A percentile compares a stretch with the other conserved stretches of the same genome.
Conservation (phyloP, 2,888 invertebrate species). For the Caenorhabditis panamensis region DNA sequence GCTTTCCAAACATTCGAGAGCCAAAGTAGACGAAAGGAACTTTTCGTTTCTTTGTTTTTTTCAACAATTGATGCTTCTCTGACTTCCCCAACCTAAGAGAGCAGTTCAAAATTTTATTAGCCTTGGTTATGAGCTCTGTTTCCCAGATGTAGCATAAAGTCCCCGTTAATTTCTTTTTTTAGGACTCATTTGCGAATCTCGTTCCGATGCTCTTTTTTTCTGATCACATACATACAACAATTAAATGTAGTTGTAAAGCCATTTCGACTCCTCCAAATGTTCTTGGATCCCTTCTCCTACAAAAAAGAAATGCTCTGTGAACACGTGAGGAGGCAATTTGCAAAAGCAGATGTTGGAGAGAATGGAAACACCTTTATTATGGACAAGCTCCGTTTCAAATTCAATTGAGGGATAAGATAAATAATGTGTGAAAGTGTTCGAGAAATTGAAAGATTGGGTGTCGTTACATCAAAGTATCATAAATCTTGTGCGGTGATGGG, state of each 20-base stretch:
- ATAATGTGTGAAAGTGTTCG: constrained; percentile 14
- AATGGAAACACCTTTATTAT: constrained; percentile 43
- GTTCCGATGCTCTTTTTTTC: constrained; percentile 6
- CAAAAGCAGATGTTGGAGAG: constrained; percentile 28
- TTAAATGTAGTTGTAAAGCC: constrained; percentile 53
- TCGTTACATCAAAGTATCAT: constrained; percentile 75
- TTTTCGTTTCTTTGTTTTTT: constrained; percentile 26
- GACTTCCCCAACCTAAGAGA: not conserved
- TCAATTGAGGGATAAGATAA: constrained; percentile 2
- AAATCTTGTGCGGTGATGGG: constrained; percentile 73
- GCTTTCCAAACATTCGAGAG: constrained; percentile 30
- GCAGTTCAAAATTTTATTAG: too few relatives aligned
- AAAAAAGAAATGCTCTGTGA: constrained; percentile 5
- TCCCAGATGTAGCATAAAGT: too few relatives aligned
- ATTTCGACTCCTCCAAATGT: constrained; percentile 33
- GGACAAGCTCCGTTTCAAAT: constrained; percentile 49
- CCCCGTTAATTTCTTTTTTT: too few relatives aligned
- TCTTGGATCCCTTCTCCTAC: constrained; percentile 8
- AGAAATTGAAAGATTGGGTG: constrained; percentile 16
- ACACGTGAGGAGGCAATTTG: not conserved
- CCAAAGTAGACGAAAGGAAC: not conserved
- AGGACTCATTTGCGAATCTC: constrained; percentile 5
- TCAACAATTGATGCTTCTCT: not conserved
- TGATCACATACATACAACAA: constrained; percentile 22
- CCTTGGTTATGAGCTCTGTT: too few relatives aligned